Base-by-base conservation (phyloP, 2,113 vertebrate genomes). In the Sander vitreus region DNA sequence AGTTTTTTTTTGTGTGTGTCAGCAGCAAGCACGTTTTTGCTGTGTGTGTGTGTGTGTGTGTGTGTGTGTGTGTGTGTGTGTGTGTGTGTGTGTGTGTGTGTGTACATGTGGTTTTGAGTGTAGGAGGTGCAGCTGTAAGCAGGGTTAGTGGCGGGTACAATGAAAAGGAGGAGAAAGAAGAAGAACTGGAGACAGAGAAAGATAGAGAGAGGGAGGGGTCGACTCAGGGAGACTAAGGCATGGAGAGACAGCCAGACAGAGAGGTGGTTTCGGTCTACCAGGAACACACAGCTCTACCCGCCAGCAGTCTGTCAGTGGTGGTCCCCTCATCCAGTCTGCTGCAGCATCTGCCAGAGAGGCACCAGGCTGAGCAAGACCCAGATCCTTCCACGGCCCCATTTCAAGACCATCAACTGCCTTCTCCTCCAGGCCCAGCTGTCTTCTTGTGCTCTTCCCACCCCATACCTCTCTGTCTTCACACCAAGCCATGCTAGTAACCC, bases 261-360 rank as follows among this genome's bases (percentile, higher is more conserved):
- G 80, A 91, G 89, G 85, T 85, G 88, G 81, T 87, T 92, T 92
- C 50, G 79, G 88, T 92, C 89, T 87, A 89, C 87, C 89, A 90
- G 86, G 75, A 90, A 83, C 84, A 85, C 84, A 86, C 84, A 89
- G 89, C 80, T 88, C 85, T 91, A 84, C 90, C 91, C 91, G 91
- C 88, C 88, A 93, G 91, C 91, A 88, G 85, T 88, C 78, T 91
- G 91, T 89, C 92, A 88, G 90, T 93, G 94, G 94, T 95, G 95
- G 94, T 95, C 95, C 86, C 86, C 91, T 93, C 91, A 93, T 92
- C 93, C 94, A 94, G 92, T 94, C 93, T 93, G 91, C 94, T 95
- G 94, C 95, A 96, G 96, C 97, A 97, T 97, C 97, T 97, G 97
- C 96, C 91, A 75, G 93, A 30, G 93, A 93, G 89, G 75, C 91